Percentiles rank a stretch among this genome's conserved stretches.
phyloP scores from a whole-genome alignment of 2,113 vertebrate genomes.

The Plectropomus leopardus region DNA sequence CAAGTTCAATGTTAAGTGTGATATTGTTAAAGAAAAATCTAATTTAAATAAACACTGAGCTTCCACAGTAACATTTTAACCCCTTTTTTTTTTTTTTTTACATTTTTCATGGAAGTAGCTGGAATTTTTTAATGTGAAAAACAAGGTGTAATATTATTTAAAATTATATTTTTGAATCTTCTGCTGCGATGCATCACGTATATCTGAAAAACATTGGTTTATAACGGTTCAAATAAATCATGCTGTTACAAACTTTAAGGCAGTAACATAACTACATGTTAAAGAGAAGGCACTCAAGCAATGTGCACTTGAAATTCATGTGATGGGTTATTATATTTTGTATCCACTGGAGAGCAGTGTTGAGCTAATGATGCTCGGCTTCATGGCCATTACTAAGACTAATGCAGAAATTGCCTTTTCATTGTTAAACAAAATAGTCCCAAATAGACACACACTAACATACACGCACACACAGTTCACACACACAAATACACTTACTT shows the following conservation, averaged over 20 bases:
- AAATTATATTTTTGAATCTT: background rate
- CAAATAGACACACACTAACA: slow-evolving; percentile 38
- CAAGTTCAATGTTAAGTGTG: no score
- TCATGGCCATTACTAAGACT: slow-evolving; percentile 46
- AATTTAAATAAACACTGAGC: background rate
- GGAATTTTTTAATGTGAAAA: no score
- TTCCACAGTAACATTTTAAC: background rate
- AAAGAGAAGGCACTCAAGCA: background rate
- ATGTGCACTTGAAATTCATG: slow-evolving; percentile 37
- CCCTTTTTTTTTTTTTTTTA: no score
- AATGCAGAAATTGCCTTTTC: slow-evolving; percentile 66
- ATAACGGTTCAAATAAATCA: background rate
- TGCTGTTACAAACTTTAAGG: background rate
- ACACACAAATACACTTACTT: slow-evolving; percentile 34
- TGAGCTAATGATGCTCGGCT: slow-evolving; percentile 76
- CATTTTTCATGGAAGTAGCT: no score
- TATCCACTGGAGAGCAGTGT: slow-evolving; percentile 83
- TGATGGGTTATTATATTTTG: slow-evolving; percentile 8
- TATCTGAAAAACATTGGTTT: background rate
- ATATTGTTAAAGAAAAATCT: background rate
- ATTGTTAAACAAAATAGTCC: slow-evolving; percentile 52
- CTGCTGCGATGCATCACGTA: background rate
- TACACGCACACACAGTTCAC: slow-evolving; percentile 2
- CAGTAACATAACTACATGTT: background rate
- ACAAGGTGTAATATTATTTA: background rate